Conservation (phyloP, 2,113 vertebrate species). For the Psammodynastes pulverulentus region DNA sequence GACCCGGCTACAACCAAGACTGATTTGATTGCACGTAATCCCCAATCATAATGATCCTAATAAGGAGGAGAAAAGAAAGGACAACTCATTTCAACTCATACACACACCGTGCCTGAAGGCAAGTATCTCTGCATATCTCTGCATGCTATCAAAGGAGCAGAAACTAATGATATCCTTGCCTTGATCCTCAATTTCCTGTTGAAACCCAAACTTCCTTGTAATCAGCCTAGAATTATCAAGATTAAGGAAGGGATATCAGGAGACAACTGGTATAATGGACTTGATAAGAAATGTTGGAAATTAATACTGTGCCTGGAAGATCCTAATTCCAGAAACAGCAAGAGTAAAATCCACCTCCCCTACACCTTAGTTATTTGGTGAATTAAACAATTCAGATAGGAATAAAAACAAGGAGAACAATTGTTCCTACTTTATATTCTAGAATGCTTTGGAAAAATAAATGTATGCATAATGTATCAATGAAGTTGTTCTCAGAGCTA, state of each 20-base stretch:
- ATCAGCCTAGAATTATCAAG: neutral
- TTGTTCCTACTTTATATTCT: neutral
- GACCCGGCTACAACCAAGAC: constrained; percentile 92
- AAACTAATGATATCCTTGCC: neutral
- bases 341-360: neutral
- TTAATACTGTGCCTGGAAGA: neutral
- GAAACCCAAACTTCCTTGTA: neutral
- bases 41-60: constrained; percentile 98
- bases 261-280: neutral
- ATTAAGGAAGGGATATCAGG: neutral
- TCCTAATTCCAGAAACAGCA: neutral
- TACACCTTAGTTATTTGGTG: neutral
- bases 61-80: accelerated
- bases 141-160: neutral
- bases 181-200: neutral
- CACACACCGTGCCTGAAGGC: neutral
- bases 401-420: neutral
- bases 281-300: neutral
- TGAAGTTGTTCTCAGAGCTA: neutral
- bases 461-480: neutral
- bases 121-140: neutral
- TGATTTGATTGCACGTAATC: constrained; percentile 92
- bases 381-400: neutral
- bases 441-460: neutral
- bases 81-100: neutral